Conservation (phyloP, 23 tunicate species). For the Halocynthia aurantium region DNA sequence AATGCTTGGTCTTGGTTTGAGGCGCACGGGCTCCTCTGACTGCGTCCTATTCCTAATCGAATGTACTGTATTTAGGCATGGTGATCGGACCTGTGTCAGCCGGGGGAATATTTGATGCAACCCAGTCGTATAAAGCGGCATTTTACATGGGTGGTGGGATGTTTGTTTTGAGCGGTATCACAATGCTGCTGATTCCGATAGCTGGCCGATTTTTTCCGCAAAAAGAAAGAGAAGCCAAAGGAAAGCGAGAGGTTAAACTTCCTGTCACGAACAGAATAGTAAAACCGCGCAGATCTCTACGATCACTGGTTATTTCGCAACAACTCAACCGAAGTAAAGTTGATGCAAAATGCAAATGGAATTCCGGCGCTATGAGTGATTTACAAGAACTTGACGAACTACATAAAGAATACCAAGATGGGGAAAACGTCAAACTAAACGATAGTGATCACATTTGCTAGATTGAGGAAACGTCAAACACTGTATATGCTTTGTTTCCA, state of each 20-base stretch:
- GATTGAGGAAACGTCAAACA: too few relatives aligned
- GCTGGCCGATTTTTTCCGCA: slow-evolving; percentile 17
- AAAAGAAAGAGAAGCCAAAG: slow-evolving; percentile 28
- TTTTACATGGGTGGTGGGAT: slow-evolving; percentile 62
- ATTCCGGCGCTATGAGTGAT: slow-evolving; percentile 50
- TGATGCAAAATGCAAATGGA: slow-evolving; percentile 39
- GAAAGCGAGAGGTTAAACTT: slow-evolving; percentile 11
- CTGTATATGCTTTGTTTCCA: too few relatives aligned
- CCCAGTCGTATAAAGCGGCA: slow-evolving; percentile 46
- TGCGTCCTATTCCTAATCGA: neutral
- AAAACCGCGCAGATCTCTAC: slow-evolving; percentile 50
- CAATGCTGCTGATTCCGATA: slow-evolving; percentile 40
- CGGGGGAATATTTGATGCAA: slow-evolving; percentile 69
- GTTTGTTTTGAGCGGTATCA: slow-evolving; percentile 41
- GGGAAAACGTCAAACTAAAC: neutral
- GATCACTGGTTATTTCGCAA: slow-evolving; percentile 38
- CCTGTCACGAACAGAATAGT: slow-evolving; percentile 20
- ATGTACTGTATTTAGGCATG: slow-evolving; percentile 44
- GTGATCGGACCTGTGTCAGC: slow-evolving; percentile 64
- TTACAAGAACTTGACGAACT: slow-evolving; percentile 52
- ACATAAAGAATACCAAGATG: slow-evolving; percentile 34
- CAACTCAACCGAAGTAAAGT: slow-evolving; percentile 35
- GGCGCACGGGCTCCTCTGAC: neutral
- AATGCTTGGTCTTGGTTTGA: neutral
- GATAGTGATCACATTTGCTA: too few relatives aligned